Evolutionary conservation across 2,113 vertebrate genomes (phyloP), one percentile per base, ranked within the genome.

Genomic region (Pionites leucogaster): DNA sequence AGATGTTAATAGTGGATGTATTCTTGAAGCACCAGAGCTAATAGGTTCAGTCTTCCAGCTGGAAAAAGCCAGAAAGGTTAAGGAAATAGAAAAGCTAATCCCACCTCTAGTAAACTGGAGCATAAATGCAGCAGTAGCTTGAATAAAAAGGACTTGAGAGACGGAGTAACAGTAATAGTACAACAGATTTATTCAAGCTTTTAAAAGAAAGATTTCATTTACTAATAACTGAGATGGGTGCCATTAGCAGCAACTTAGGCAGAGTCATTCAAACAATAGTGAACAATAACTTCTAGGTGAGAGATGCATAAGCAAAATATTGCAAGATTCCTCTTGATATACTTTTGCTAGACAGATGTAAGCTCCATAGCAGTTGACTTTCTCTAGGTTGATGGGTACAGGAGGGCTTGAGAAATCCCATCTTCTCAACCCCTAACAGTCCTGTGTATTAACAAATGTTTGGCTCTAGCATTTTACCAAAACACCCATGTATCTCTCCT

Each of bases 21-120:
- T 87, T 96, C 92, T 72, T 89, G 81, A 89, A 53, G 39, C 81
- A 79, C 19, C n/a, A 82, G 29, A 79, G 84, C 87, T 79, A 80
- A 82, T 33, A 91, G 41, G 49, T 81, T 94, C 81, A 79, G 55
- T 79, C 8, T 47, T 85, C 35, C 83, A 95, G 74, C 27, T 82
- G 74, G 17, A 82, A 62, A 87, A 89, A 64, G 44, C n/a, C 55
- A 92, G 69, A 83, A 83, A 90, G 59, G 35, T 23, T 49, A 85
- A 72, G 42, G 64, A 72, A 89, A 89, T 92, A 89, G 35, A 72
- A 92, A 94, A 87, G 10, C 27, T 85, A 89, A 95, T 91, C 77
- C 57, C 22, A 87, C 69, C 31, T 41, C 67, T 79, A 94, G 70
- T 94, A 95, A 92, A 93, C 15, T 92, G 78, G 75, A 87, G 41